Evolutionary conservation across 1,140 invertebrate species (phyloP), one percentile per base, ranked within the genome.

Genomic region (Apis mellifera): DNA sequence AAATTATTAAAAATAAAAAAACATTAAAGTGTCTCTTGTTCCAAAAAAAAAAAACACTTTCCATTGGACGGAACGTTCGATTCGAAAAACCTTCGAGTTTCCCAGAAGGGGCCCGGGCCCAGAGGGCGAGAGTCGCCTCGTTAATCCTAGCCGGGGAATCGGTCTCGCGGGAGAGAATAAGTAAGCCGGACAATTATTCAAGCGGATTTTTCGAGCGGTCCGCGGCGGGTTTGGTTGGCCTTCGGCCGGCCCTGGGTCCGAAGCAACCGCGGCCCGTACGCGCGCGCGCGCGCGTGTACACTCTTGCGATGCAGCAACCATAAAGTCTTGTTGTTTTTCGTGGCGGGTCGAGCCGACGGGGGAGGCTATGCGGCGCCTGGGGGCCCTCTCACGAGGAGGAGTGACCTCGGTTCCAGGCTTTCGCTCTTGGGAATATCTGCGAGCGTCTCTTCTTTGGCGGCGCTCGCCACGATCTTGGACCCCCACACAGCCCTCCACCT

Each of bases 371-470:
- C 92, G 91, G 91, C 91, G 93, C 94, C 93, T 84, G 90, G 91
- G 93, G 94, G 93, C 90, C 93, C 93, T 94, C 93, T 93, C 94
- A 94, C 93, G 92, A 92, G 91, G 89, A 90, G 92, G 91, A 94
- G 92, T 93, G 93, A 94, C 93, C 93, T 92, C 91, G 89, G 89
- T 89, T 90, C 84, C 86, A 80, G 86, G 86, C 86, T 89, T 90
- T 92, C 90, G 91, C 91, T 91, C 91, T 91, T 92, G 91, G 91
- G 91, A 92, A 93, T 87, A 87, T 88, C 86, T 92, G 90, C 85
- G 89, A 84, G 89, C 78, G 57, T 87, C 85, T 87, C 85, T 84
- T 87, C 86, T 87, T 87, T 87, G 86, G 86, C 86, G 86, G 86
- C 86, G 42, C 71, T 73, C n/a, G 73, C 71, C 78, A 65, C 54